Base-by-base conservation (phyloP, 2,888 invertebrate genomes). In the Argyresthia goedartella region DNA sequence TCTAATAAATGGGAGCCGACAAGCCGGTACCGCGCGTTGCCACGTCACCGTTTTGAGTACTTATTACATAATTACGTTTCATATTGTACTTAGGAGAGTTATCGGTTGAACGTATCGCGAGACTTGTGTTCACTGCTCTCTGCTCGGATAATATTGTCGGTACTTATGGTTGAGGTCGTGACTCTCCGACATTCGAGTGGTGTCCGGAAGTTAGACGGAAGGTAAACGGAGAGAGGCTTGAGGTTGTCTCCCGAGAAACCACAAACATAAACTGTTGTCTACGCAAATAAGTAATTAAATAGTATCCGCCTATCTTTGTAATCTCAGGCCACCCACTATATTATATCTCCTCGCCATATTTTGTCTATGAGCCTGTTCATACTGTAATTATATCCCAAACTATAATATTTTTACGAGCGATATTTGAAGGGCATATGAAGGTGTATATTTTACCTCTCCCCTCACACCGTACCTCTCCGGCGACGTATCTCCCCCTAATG, bases 1-100 rank as follows among this genome's bases (percentile, higher is more conserved):
- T 11, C 10, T 8, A 58, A 63, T 66, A 64, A 64, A 66, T 46
- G 53, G 46, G 13, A 34, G 33, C 14, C 4, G 44, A 15, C 44
- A 44, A 25, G 25, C 25, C 25, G 25, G 25, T 25, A 25, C 6
- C 25, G 25, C 25, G 25, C 25, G 25, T 4, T 25, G 25, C 25
- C 2, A 25, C 25, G 25, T 50, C 50, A 50, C 50, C 6, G 48
- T 33, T 33, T 48, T 48, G 16, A 13, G 8, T 34, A 13, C 13
- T 33, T 13, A 34, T 47, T 47, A 47, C 47, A 25, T 25, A 47
- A 47, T 25, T 25, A 3, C 1, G 46, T 46, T 46, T 25, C 25
- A 25, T 25, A 25, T 25, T 25, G 25, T 25, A 47, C 25, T 8
- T 47, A 13, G 41, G 13, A 41, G 11, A 41, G 13, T 4, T 13